These are phyloP conservation scores for Formicarius rufipectus DNA, from an alignment of 2,113 vertebrate genomes.

Conservation along the genomic window DNA sequence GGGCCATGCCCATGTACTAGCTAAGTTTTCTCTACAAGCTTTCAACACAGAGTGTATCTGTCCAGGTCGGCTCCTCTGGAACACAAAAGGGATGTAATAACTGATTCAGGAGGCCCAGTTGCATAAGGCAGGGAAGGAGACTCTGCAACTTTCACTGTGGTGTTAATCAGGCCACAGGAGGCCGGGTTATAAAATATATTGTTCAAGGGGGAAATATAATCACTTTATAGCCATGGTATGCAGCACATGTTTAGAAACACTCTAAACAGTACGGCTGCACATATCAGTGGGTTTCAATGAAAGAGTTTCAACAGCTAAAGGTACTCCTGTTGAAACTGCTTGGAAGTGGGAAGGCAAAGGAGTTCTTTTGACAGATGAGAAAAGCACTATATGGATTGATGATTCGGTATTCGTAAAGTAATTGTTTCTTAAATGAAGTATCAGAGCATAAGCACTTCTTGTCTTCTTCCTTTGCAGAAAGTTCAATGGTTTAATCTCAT, in stretches of 20 bases:
- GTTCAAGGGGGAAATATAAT: not conserved
- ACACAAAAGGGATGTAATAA: not conserved
- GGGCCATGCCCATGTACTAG: not conserved
- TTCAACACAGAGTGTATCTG: not conserved
- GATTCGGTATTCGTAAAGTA: not conserved
- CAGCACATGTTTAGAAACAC: not conserved
- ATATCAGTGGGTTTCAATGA: not conserved
- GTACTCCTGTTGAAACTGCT: not conserved
- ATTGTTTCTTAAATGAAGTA: not conserved
- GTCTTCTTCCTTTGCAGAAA: not conserved
- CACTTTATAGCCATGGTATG: not conserved
- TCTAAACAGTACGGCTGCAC: not conserved
- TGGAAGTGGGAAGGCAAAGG: not conserved
- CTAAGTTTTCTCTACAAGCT: not conserved
- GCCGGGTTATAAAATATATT: not conserved
- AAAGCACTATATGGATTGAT: not conserved
- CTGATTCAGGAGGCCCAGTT: not conserved
- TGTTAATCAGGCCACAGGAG: not conserved
- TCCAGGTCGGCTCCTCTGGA: not conserved
- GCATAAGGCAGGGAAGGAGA: not conserved
- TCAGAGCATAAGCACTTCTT: not conserved
- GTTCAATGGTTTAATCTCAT: not conserved
- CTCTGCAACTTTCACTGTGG: not conserved
- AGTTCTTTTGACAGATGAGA: not conserved
- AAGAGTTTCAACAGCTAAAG: not conserved